Base-by-base conservation (phyloP, 2,113 vertebrate species). In the Aspiorhynchus laticeps region DNA sequence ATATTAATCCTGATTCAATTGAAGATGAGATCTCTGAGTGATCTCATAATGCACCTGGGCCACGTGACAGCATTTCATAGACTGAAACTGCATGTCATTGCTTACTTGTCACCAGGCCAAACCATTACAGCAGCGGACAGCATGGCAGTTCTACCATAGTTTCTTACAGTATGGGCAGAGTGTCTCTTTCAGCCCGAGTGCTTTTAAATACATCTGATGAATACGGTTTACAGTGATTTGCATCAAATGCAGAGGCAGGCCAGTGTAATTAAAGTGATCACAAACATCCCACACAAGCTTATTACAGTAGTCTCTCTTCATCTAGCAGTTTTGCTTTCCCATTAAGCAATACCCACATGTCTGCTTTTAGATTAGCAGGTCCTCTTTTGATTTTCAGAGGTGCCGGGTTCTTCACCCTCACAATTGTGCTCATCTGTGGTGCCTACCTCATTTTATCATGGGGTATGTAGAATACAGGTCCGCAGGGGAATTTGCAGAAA, bases 61-160 rank as follows among this genome's bases (percentile, higher is more conserved):
- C 63, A 2, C 11, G 73, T 36, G 28, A 79, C 41, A 74, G 86
- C 83, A 43, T 38, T 75, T 73, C 33, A 63, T n/a, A 87, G 80
- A 85, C 69, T 83, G 65, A 80, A 53, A 87, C 63, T 74, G 79
- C 51, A 80, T 76, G 33, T 56, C 61, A 33, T 71, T 59, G 85
- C 78, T 73, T 53, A n/a, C 41, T 75, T 61, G 85, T 73, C 85
- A 73, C 53, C 78, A 24, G 78, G 26, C 79, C 67, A 31, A 81
- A 46, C 12, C 78, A 43, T 63, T 76, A n/a, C 80, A 41, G 24
- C 56, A n/a, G 56, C 7, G 56, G 21, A 59, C 56, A 59, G 80
- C 89, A 88, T 90, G 88, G 86, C 83, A 28, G 7, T 74, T 73
- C 81, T 83, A 61, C 38, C 88, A 69, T 36, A 12, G 31, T 86